Base-by-base conservation (phyloP, 2,888 invertebrate species). In the Altica lythri region DNA sequence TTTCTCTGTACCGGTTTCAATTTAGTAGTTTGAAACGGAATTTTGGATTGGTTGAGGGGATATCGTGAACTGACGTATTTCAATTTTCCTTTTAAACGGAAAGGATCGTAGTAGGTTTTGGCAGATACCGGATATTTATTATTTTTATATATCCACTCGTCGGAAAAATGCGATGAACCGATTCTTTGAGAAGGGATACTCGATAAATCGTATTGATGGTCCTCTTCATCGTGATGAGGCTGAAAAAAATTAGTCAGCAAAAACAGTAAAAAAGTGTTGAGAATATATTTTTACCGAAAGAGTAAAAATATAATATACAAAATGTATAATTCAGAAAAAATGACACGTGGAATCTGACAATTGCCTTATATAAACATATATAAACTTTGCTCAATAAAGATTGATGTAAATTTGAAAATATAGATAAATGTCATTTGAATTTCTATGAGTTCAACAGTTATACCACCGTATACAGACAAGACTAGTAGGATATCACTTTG, bases 61-160 rank as follows among this genome's bases (percentile, higher is more conserved):
- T 46, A 46, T 22, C 25, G 27, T 6, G 25, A 25, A 17, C 27
- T 22, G 12, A 9, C 35, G 17, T 25, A 37, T 32, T 40, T 49
- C 13, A 40, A 42, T 40, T 42, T 51, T 44, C 61, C 53, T 53
- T 62, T 60, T 45, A 60, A 47, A 34, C 58, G 49, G 45, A 66
- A 64, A 9, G 65, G 64, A 47, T 64, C 59, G 54, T 66, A 61
- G 59, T 60, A 62, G 27, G 59, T 62, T 51, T 27, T 62, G 61
- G 57, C 61, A 59, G 62, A 48, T 53, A 40, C 50, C 30, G 61
- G 59, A 40, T 54, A 58, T 46, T 57, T 57, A 18, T 30, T 50
- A 37, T 60, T 64, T 59, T 64, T 50, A 27, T 61, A 17, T 44
- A 55, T 57, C 69, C 68, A 69, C 10, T 63, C 60, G 32, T 60